Base-by-base conservation (phyloP, 2,113 vertebrate species). In the Cephalopholis sonnerati region DNA sequence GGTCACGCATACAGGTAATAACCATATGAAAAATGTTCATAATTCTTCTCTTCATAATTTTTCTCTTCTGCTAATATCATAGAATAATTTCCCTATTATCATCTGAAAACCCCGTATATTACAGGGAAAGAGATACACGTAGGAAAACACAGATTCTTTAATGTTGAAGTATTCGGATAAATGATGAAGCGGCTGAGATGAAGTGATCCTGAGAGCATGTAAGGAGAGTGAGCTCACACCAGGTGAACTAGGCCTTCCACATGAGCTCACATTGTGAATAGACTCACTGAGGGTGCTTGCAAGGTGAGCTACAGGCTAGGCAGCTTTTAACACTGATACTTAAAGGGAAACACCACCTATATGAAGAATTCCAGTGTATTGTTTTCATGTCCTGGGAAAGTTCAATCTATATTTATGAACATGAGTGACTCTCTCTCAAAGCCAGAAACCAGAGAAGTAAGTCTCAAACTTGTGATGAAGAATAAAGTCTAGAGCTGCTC, bases 1-100 rank as follows among this genome's bases (percentile, higher is more conserved):
- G 98, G 98, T 18, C 98, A 99, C 76, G 98, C 95, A 0, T 99
- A 96, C 94, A 97, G 98, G 98, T 99, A 93, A 57, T 22, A n/a
- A 39, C 22, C 3, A 17, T 41, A 39, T 50, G 32, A 5, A 16
- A 25, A 11, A 12, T 39, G 27, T 53, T 5, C 12, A 20, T 8
- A 65, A 27, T 22, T 4, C 18, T n/a, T n/a, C n/a, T n/a, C n/a
- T n/a, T n/a, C n/a, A n/a, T n/a, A 5, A 17, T 7, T 22, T 53
- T 27, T 17, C 29, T 3, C 27, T 22, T 20, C n/a, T 11, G 8
- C 36, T 4, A 36, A 36, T 4, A 36, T 36, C 36, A 36, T 7
- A 36, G 36, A 36, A 36, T 7, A 4, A 36, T 36, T 4, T 36
- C 36, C 3, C 36, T 36, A 7, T 36, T 36, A 36, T 36, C 36